A percentile compares a stretch with the other conserved stretches of the same genome.
Evolutionary conservation across 2,113 vertebrate genomes (phyloP).

Genomic region (Chiloscyllium plagiosum): DNA sequence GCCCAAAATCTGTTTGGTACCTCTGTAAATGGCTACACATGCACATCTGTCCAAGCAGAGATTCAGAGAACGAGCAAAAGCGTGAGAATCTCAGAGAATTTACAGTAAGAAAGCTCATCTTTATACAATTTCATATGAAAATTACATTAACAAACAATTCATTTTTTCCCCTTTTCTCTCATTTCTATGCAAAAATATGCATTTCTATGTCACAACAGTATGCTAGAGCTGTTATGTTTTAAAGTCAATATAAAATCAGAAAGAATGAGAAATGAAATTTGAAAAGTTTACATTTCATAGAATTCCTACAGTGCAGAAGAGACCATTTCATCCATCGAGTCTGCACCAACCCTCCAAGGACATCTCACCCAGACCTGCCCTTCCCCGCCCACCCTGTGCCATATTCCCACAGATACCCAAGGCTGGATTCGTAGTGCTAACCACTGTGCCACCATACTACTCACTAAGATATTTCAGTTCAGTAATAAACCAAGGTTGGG

Average conservation of each 20-base stretch:
- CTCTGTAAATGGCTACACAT: constrained; percentile 84
- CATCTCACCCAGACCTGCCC: no score
- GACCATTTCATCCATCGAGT: no score
- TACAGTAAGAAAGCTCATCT: constrained; percentile 62
- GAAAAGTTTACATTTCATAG: neutral
- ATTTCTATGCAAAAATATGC: neutral
- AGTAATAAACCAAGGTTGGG: neutral
- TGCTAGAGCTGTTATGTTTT: neutral
- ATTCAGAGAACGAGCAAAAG: constrained; percentile 66
- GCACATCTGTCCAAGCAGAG: constrained; percentile 65
- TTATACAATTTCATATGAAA: neutral
- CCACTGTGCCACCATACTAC: neutral
- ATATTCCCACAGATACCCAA: no score
- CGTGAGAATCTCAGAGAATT: constrained; percentile 82
- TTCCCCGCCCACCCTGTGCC: no score
- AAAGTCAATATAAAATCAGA: neutral
- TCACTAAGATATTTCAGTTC: no score
- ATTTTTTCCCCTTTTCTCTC: neutral
- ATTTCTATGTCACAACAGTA: neutral
- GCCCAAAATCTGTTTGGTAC: constrained; percentile 88
- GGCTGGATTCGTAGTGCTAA: no score
- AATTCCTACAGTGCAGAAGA: no score
- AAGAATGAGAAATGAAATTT: neutral
- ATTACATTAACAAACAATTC: neutral
- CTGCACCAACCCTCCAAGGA: no score